Evolutionary conservation across 2,797 vertebrate species (phyloP).

Genomic region (Hemitrygon akajei): DNA sequence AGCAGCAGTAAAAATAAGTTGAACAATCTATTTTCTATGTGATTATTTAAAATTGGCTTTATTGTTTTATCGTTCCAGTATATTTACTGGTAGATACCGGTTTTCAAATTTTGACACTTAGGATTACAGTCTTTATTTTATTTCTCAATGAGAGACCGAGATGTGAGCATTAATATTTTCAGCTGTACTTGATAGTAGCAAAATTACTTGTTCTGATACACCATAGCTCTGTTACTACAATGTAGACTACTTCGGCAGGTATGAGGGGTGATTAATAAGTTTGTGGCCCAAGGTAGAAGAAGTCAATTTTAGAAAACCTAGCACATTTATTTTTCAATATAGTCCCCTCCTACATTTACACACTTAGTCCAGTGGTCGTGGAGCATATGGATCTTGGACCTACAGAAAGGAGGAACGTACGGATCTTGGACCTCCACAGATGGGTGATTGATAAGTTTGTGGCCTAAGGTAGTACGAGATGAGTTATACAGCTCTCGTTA

Average conservation of each 20-base stretch:
- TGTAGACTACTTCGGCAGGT: background rate
- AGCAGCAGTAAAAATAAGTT: background rate
- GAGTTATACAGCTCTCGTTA: too few relatives aligned
- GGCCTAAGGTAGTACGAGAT: too few relatives aligned
- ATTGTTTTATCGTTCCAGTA: background rate
- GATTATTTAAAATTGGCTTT: background rate
- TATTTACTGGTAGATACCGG: background rate
- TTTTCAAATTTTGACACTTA: background rate
- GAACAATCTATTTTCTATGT: background rate
- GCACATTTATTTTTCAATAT: too few relatives aligned
- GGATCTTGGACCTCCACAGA: too few relatives aligned
- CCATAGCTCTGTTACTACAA: background rate
- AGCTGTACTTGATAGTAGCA: background rate
- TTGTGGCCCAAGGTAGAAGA: too few relatives aligned
- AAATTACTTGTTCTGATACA: background rate
- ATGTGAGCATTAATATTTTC: background rate
- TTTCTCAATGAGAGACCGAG: background rate
- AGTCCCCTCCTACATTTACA: too few relatives aligned
- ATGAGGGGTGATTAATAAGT: too few relatives aligned
- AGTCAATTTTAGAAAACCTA: too few relatives aligned
- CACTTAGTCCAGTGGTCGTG: too few relatives aligned
- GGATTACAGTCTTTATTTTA: background rate
- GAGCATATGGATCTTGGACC: too few relatives aligned
- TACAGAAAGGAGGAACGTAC: too few relatives aligned
- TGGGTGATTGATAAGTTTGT: too few relatives aligned